Conservation (phyloP, 2,797 vertebrate genomes). For the Ambastaia sidthimunki region DNA sequence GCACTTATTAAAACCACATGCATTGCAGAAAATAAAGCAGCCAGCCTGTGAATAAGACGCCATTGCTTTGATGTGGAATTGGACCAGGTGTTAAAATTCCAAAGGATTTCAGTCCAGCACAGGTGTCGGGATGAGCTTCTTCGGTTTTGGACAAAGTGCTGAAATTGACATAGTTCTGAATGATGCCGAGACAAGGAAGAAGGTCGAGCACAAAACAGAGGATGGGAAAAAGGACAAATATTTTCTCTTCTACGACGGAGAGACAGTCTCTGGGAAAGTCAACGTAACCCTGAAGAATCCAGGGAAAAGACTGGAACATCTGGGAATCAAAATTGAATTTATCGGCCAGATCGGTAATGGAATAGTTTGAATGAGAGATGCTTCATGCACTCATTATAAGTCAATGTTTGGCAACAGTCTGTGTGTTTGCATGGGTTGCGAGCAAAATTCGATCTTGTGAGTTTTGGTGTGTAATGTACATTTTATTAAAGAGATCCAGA, state of each 20-base stretch:
- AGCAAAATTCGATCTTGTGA: neutral
- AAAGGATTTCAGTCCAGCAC: conserved; percentile 26
- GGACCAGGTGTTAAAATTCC: conserved; percentile 42
- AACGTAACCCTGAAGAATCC: conserved; percentile 93
- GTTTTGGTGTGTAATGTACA: neutral
- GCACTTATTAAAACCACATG: neutral
- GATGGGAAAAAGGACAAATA: conserved; percentile 98
- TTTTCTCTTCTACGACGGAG: conserved; percentile 96
- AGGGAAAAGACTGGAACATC: conserved; percentile 94
- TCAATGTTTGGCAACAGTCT: neutral
- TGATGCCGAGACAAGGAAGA: conserved; percentile 91
- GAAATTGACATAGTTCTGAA: conserved; percentile 92
- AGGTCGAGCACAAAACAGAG: conserved; percentile 94
- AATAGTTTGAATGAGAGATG: neutral
- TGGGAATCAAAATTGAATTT: conserved; percentile 98
- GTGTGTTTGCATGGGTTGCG: neutral
- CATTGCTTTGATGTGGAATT: conserved; percentile 52
- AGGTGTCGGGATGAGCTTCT: conserved; percentile 87
- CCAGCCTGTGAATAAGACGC: conserved; percentile 17
- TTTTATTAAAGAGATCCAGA: neutral
- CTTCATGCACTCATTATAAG: neutral
- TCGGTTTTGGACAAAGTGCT: conserved; percentile 93
- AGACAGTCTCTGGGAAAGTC: conserved; percentile 94
- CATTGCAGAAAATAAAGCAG: neutral
- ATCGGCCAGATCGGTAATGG: conserved; percentile 96